Evolutionary conservation across 2,888 invertebrate genomes (phyloP).

Genomic region (Drosophila formosana): DNA sequence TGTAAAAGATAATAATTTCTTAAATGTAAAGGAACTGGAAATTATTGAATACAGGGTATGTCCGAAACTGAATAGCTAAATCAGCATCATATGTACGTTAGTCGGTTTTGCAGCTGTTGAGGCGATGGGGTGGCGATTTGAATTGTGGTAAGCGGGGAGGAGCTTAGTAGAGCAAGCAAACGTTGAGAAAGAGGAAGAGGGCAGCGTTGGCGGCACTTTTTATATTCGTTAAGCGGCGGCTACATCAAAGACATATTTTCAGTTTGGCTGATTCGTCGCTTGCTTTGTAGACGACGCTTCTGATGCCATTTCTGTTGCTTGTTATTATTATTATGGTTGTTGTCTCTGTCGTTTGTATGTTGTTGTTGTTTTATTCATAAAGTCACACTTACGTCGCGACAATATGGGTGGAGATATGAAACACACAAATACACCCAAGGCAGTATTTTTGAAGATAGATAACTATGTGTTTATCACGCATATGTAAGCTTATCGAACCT

Average conservation of each 20-base stretch:
- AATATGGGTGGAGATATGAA: constrained; percentile 53
- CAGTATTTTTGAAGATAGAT: constrained; percentile 4
- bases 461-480: neutral
- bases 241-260: constrained; percentile 74
- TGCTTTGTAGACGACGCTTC: constrained; percentile 52
- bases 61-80: neutral
- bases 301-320: constrained; percentile 38
- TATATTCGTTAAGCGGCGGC: constrained; percentile 73
- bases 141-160: neutral
- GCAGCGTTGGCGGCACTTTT: constrained; percentile 72
- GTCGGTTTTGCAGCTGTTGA: constrained; percentile 27
- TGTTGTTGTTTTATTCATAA: constrained; percentile 60
- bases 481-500: neutral
- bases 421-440: constrained; percentile 18
- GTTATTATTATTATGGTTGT: constrained; percentile 28
- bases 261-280: constrained; percentile 63
- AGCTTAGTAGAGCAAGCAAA: neutral
- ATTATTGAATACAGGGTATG: neutral
- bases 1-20: neutral
- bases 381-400: constrained; percentile 43
- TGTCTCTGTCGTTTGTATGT: constrained; percentile 33
- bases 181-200: constrained; percentile 36
- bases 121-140: constrained; percentile 14
- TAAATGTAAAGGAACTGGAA: neutral
- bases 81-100: constrained; percentile 14